Evolutionary conservation across 2,113 vertebrate genomes (phyloP), one percentile per base, ranked within the genome.

Genomic region (Oncorhynchus tshawytscha): DNA sequence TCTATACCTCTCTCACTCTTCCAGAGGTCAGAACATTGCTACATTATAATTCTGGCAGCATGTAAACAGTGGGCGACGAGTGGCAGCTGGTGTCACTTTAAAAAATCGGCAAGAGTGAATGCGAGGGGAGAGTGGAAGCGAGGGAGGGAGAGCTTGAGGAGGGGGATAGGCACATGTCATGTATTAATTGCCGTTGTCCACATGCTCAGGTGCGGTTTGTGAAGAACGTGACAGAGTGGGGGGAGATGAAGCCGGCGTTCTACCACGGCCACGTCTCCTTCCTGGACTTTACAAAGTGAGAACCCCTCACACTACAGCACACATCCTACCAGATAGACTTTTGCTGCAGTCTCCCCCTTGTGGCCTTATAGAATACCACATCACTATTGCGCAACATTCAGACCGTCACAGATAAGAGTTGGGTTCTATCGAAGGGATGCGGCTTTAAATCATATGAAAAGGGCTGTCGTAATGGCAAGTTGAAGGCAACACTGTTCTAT

Each of bases 171-270:
- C 25, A 6, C 27, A 25, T 45, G 39, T 22, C 31, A 29, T n/a
- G 18, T 18, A 68, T 68, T 68, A 5, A 45, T n/a, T 16, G 8
- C 7, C 9, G 2, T 7, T 67, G 71, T 27, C 71, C 67, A 22
- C 25, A 12, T 68, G 24, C 83, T 72, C 78, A 94, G 93, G 90
- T 93, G 29, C 91, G 92, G 57, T 99, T 99, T 91, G 97, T 99
- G 73, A 98, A 97, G 93, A 99, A 99, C 15, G 96, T 99, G 92
- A 99, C 97, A 1, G 94, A 94, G 65, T 99, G 98, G 98, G 95
- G 92, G 87, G 98, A 99, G 87, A 99, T 98, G 97, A 99, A 99
- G 83, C 98, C 98, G 1, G 98, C 97, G 0, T 95, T 99, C 91
- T 99, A 99, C 92, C 98, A 99, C 0, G 98, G 98, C 81, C 98